Percentiles rank a stretch among this genome's conserved stretches.
Evolutionary conservation across 2,797 vertebrate genomes (phyloP).

Genomic region (Simalia tracyae): DNA sequence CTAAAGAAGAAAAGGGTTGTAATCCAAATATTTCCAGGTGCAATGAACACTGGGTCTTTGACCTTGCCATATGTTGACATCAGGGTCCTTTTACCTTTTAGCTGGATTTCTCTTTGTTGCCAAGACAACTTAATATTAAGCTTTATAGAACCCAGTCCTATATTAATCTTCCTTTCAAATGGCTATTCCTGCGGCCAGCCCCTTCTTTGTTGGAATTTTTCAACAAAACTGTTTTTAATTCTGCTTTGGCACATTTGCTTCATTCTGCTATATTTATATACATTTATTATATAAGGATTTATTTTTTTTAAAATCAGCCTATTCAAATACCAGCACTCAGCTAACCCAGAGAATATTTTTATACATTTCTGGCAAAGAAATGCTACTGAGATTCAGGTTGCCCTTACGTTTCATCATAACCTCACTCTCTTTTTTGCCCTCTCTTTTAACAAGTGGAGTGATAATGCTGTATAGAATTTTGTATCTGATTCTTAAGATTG

Average conservation of each 20-base stretch:
- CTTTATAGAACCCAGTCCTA: not conserved
- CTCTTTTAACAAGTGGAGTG: conserved; percentile 46
- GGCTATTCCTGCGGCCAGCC: not conserved
- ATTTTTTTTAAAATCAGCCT: conserved; percentile 22
- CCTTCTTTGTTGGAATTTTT: not conserved
- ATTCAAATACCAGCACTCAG: conserved; percentile 27
- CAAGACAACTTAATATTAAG: not conserved
- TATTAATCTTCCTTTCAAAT: conserved; percentile 3
- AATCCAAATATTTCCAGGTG: too few species aligned
- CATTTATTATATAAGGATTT: not conserved
- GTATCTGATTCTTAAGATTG: conserved; percentile 50
- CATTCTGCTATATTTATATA: conserved; percentile 37
- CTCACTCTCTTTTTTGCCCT: conserved; percentile 43
- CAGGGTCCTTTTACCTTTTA: not conserved
- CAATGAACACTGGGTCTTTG: too few species aligned
- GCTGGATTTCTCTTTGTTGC: not conserved
- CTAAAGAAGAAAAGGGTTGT: too few species aligned
- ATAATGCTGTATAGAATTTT: conserved; percentile 57
- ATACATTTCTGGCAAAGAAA: conserved; percentile 10
- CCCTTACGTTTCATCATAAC: conserved; percentile 23
- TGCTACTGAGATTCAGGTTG: conserved; percentile 31
- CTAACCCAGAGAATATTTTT: conserved; percentile 22
- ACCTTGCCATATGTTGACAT: not conserved
- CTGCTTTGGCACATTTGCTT: conserved; percentile 38
- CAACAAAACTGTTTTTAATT: conserved; percentile 23